These are phyloP conservation scores for Caerostris darwini DNA, from an alignment of 1,140 invertebrate species.

Conservation along the genomic window DNA sequence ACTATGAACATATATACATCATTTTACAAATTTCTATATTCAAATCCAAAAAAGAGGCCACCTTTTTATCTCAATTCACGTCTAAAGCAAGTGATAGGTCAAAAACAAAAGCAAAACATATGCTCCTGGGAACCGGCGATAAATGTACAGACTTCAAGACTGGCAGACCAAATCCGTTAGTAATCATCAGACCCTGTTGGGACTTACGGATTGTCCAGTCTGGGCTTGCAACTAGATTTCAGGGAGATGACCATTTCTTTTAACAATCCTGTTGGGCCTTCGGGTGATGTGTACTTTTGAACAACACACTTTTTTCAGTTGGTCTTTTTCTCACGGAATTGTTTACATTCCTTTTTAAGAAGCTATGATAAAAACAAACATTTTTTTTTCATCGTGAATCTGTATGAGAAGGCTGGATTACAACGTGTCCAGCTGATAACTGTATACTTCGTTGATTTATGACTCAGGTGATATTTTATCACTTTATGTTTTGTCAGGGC, in stretches of 20 bases:
- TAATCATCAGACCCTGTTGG: constrained; percentile 47
- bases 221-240: constrained; percentile 12
- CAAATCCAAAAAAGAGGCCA: too few species aligned
- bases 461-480: too few species aligned
- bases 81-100: not conserved
- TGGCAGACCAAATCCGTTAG: constrained; percentile 37
- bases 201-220: constrained; percentile 34
- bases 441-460: too few species aligned
- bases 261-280: not conserved
- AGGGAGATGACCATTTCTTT: constrained; percentile 41
- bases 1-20: too few species aligned
- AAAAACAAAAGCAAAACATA: constrained; percentile 22
- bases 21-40: too few species aligned
- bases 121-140: not conserved
- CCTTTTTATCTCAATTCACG: not conserved
- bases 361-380: not conserved
- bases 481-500: too few species aligned
- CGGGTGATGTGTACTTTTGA: not conserved
- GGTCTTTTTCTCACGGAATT: not conserved
- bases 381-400: not conserved
- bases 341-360: not conserved
- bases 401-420: too few species aligned
- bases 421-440: too few species aligned
- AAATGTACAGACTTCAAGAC: not conserved
- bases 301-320: not conserved